Percentiles rank a stretch among this genome's conserved stretches.
Evolutionary conservation across 2,888 invertebrate genomes (phyloP).

Genomic region (Lithophane semibrunnea): DNA sequence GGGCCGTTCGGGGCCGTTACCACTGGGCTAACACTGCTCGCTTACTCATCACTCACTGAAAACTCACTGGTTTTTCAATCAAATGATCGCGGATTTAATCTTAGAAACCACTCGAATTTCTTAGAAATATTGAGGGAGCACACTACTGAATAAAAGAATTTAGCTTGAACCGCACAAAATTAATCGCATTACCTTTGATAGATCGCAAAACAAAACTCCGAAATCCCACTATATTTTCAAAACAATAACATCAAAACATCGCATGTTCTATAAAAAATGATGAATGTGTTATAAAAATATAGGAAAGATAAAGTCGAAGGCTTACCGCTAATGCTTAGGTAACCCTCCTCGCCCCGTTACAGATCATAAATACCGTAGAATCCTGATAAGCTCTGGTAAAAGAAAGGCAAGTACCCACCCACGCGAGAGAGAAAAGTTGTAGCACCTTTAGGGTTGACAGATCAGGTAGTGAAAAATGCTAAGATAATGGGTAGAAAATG

Average conservation of each 20-base stretch:
- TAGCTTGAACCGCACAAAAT: background rate
- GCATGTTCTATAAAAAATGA: slow-evolving; percentile 69
- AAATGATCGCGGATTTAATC: background rate
- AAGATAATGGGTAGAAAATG: slow-evolving; percentile 50
- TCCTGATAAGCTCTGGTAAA: slow-evolving; percentile 81
- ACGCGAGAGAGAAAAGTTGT: slow-evolving; percentile 64
- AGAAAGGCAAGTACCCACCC: slow-evolving; percentile 70
- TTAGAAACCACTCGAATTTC: background rate
- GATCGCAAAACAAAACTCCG: slow-evolving; percentile 50
- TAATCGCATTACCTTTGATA: slow-evolving; percentile 60
- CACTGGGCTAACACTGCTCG: too few species aligned
- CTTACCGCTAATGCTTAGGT: slow-evolving; percentile 78
- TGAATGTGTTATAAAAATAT: slow-evolving; percentile 77
- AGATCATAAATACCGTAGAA: slow-evolving; percentile 82
- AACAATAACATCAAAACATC: slow-evolving; percentile 66
- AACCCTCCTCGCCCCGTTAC: slow-evolving; percentile 76
- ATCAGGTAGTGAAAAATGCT: slow-evolving; percentile 60
- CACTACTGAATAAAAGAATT: slow-evolving; percentile 18
- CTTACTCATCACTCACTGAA: too few species aligned
- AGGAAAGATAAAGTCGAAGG: slow-evolving; percentile 78
- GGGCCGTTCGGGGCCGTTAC: too few species aligned
- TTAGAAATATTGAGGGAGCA: background rate
- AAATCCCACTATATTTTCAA: slow-evolving; percentile 60
- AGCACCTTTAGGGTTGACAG: slow-evolving; percentile 62
- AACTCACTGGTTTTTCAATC: background rate